Evolutionary conservation across 2,113 vertebrate genomes (phyloP).

Genomic region (Upupa epops): DNA sequence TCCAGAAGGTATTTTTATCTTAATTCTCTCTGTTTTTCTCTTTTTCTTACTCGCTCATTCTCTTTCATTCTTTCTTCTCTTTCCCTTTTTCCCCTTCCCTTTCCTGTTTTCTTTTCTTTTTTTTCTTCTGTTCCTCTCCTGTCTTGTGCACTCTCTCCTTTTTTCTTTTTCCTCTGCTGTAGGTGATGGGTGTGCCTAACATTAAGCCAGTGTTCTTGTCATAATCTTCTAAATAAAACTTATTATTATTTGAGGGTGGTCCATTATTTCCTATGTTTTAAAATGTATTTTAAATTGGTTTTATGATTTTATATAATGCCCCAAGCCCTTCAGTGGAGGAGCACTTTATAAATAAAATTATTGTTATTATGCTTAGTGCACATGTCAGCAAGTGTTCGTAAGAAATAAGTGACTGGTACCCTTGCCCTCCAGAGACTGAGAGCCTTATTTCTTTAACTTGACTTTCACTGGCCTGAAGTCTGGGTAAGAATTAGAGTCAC

Average conservation of each 20-base stretch:
- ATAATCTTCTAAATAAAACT: conserved; percentile 47
- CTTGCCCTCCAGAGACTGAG: conserved; percentile 68
- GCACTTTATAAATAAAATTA: conserved; percentile 63
- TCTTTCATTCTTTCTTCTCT: fast-evolving
- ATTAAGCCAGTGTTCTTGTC: neutral
- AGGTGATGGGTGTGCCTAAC: neutral
- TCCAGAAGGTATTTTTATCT: neutral
- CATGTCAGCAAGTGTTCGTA: conserved; percentile 56
- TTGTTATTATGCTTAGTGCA: conserved; percentile 62
- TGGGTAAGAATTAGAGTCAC: conserved; percentile 67
- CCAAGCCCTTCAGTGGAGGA: conserved; percentile 18
- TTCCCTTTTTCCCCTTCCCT: fast-evolving
- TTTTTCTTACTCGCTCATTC: fast-evolving
- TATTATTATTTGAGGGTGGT: conserved; percentile 25
- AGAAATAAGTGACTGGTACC: conserved; percentile 56
- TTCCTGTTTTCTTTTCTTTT: fast-evolving
- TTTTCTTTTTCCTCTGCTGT: fast-evolving
- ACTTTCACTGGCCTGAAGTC: conserved; percentile 60
- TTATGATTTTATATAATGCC: conserved; percentile 37
- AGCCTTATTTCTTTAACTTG: conserved; percentile 64
- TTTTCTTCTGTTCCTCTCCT: fast-evolving
- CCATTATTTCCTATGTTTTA: conserved; percentile 46
- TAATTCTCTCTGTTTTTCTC: no score
- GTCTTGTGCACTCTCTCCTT: fast-evolving
- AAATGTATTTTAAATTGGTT: conserved; percentile 53